phyloP scores from a whole-genome alignment of 2,113 vertebrate genomes.

The Sialia sialis region DNA sequence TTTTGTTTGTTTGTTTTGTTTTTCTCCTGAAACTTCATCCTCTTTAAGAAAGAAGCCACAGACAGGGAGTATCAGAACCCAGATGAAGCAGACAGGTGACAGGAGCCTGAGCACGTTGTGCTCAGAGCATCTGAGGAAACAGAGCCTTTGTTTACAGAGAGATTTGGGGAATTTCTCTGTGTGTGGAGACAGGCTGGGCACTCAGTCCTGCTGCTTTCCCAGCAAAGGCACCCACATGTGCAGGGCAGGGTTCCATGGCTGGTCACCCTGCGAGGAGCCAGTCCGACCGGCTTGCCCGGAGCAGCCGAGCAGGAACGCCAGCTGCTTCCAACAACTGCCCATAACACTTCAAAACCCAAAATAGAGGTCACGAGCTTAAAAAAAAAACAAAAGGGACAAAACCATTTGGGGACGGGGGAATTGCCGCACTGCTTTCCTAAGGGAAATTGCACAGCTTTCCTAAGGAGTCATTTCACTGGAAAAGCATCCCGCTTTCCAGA shows the following conservation, averaged over 20 bases:
- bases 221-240: neutral
- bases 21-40: neutral
- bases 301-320: neutral
- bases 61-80: neutral
- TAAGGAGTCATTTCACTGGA: neutral
- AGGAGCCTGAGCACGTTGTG: accelerated
- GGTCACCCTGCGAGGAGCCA: slow-evolving; percentile 15
- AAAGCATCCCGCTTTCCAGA: neutral
- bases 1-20: neutral
- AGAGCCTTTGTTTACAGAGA: neutral
- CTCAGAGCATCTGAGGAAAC: neutral
- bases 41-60: neutral
- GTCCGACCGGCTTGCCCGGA: neutral
- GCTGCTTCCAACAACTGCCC: neutral
- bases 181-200: accelerated
- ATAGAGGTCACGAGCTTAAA: neutral
- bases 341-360: neutral
- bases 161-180: neutral
- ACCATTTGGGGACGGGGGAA: accelerated
- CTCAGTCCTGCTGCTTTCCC: neutral
- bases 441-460: accelerated
- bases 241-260: neutral
- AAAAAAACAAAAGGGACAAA: neutral
- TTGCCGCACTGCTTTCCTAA: accelerated
- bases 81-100: neutral